These are phyloP conservation scores for Drosophila kurseongensis DNA, from an alignment of 1,140 invertebrate genomes.

Conservation along the genomic window DNA sequence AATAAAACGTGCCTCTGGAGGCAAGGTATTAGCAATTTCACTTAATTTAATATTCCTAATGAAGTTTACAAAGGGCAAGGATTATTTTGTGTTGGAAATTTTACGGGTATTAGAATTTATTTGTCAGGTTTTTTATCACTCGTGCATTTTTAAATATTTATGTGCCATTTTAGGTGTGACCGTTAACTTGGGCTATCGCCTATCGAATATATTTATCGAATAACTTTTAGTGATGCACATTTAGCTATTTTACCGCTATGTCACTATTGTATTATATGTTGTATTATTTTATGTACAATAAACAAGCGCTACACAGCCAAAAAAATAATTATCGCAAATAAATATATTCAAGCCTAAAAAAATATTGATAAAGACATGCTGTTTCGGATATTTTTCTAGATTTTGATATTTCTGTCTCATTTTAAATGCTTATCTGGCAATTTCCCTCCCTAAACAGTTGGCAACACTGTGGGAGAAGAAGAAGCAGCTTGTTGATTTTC, in stretches of 20 bases:
- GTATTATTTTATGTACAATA: not conserved
- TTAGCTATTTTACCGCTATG: not conserved
- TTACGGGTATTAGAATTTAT: too few relatives aligned
- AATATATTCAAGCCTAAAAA: not conserved
- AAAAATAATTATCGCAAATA: not conserved
- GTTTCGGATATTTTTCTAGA: not conserved
- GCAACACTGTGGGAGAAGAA: slow-evolving; percentile 16
- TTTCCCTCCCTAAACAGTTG: not conserved
- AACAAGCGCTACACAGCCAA: too few relatives aligned
- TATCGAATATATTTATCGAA: slow-evolving; percentile 1
- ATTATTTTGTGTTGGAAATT: too few relatives aligned
- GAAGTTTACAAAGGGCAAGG: too few relatives aligned
- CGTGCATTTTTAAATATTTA: not conserved
- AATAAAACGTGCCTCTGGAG: not conserved
- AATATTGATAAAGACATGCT: not conserved
- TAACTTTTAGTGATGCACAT: not conserved
- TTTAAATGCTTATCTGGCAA: slow-evolving; percentile 1
- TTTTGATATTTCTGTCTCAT: too few relatives aligned
- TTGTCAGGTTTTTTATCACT: not conserved
- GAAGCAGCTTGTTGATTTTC: slow-evolving; percentile 51
- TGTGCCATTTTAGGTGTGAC: not conserved
- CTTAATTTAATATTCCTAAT: not conserved
- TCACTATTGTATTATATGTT: not conserved
- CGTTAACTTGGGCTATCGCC: not conserved
- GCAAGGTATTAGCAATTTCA: not conserved